Conservation (phyloP, 2,888 invertebrate genomes). For the Ceriagrion tenellum region DNA sequence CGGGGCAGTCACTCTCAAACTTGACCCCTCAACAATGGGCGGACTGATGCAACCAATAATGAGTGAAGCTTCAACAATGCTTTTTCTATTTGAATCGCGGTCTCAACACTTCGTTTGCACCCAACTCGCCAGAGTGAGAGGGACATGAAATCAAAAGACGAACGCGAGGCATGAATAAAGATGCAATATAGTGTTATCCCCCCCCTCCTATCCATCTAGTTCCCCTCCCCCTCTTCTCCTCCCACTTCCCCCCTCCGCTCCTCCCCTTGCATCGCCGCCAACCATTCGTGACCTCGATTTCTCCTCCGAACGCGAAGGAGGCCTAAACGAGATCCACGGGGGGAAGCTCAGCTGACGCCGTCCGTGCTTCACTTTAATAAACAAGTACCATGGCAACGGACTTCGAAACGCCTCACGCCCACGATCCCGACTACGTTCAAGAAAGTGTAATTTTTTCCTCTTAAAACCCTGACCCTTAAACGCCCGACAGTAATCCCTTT, state of each 20-base stretch:
- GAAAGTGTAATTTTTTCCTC: neutral
- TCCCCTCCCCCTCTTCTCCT: neutral
- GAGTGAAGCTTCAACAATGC: neutral
- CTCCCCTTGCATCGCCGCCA: neutral
- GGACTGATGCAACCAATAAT: neutral
- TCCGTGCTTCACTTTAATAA: conserved; percentile 41
- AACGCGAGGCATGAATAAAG: neutral
- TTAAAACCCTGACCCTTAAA: neutral
- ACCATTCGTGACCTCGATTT: conserved; percentile 31
- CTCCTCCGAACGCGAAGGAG: neutral
- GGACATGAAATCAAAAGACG: neutral
- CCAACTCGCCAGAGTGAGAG: neutral
- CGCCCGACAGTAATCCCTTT: neutral
- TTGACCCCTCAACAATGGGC: too few relatives aligned
- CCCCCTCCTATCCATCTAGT: neutral
- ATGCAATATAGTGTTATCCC: neutral
- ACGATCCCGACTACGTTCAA: neutral
- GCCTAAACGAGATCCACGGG: conserved; percentile 22
- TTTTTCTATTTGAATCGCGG: neutral
- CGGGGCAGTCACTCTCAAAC: too few relatives aligned
- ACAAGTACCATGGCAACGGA: conserved; percentile 3
- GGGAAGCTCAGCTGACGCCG: conserved; percentile 29
- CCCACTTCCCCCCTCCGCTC: neutral
- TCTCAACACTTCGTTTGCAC: neutral
- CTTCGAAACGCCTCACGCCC: neutral